A percentile compares a stretch with the other conserved stretches of the same genome.
Conservation (phyloP, 2,888 invertebrate species). For the Trichopoda pennipes region DNA sequence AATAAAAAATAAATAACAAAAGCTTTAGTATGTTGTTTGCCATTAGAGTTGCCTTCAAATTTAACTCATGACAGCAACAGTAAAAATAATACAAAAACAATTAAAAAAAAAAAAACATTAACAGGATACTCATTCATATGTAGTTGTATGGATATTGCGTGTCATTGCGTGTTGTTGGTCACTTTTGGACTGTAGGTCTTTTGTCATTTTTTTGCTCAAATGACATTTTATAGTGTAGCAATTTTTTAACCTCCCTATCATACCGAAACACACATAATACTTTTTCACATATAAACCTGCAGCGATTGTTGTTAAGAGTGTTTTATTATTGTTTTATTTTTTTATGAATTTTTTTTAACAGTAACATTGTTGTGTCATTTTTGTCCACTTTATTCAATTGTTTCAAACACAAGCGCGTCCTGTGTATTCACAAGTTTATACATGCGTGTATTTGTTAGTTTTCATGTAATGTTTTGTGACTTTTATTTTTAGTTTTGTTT, state of each 20-base stretch:
- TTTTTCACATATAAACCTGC: background rate
- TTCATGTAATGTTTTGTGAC: background rate
- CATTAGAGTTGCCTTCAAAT: constrained; percentile 71
- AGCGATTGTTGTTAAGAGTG: constrained; percentile 15
- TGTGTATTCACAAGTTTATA: background rate
- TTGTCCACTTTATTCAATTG: constrained; percentile 62
- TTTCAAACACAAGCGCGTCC: constrained; percentile 41
- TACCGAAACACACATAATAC: background rate
- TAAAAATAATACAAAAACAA: constrained; percentile 24
- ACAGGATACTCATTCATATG: constrained; percentile 52
- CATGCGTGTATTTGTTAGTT: background rate
- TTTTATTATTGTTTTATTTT: background rate
- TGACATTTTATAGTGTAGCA: constrained; percentile 63
- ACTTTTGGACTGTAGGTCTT: constrained; percentile 63
- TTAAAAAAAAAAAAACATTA: constrained; percentile 24
- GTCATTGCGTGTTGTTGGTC: constrained; percentile 55
- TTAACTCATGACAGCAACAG: constrained; percentile 61
- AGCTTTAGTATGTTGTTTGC: constrained; percentile 69
- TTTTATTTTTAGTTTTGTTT: background rate
- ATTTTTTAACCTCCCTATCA: constrained; percentile 5
- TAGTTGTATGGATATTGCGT: constrained; percentile 52
- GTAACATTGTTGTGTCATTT: constrained; percentile 49
- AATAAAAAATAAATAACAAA: constrained; percentile 1
- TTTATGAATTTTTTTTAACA: constrained; percentile 16
- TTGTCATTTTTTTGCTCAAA: constrained; percentile 61